Evolutionary conservation across 2,888 invertebrate species (phyloP), one percentile per base, ranked within the genome.

Genomic region (Drosophila dives): DNA sequence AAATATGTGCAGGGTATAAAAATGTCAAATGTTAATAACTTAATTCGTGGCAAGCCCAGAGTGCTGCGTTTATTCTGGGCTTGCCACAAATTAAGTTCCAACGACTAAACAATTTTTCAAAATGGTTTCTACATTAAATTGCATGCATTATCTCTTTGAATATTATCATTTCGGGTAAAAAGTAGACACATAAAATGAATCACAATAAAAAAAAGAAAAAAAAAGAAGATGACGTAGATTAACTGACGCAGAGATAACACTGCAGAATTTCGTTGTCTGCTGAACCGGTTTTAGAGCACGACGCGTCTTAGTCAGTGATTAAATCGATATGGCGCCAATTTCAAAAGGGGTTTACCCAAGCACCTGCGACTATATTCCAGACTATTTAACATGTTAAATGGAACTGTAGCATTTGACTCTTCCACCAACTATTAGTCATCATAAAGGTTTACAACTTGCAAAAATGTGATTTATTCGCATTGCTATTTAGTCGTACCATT

Each of bases 61-160:
- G 48, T 56, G 17, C 38, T 48, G 29, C 29, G 29, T 29, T 29
- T 29, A 29, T 29, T 29, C 29, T 29, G 29, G 29, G 29, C 29
- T 29, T 29, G 29, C 29, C 29, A 6, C 29, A 29, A 29, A 29
- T 26, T 5, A 26, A 26, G 26, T 26, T 26, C 4, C 26, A 26
- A 26, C 23, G 38, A 61, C 20, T 6, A 34, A 29, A 75, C 82
- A 82, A 87, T 53, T 83, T 83, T 80, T 78, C 83, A 78, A 81
- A 87, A 85, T 87, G 82, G 85, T 73, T 72, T 81, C 85, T 83
- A 68, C 83, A 81, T 87, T 85, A 85, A 83, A 71, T 68, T 65
- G 84, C 75, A 76, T 86, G 82, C 87, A 85, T 82, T 85, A 83
- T 79, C 76, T 68, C 32, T 53, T 65, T 63, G 61, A 75, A 75